Evolutionary conservation across 1,140 invertebrate species (phyloP).

Genomic region (Brachionus angularis): DNA sequence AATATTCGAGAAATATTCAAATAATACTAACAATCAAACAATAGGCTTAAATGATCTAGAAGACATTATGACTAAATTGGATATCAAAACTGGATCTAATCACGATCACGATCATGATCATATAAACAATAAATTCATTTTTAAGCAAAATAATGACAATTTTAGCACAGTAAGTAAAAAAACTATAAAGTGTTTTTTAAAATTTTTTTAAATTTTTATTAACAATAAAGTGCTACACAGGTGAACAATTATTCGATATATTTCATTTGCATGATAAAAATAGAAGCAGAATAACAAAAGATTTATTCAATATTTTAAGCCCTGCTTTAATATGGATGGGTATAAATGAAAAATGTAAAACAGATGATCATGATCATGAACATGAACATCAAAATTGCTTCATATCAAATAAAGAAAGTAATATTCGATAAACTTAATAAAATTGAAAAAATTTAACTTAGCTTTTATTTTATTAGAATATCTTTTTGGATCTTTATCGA

Average conservation of each 20-base stretch:
- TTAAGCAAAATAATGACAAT: neutral
- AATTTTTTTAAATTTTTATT: neutral
- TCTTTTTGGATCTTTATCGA: conserved; percentile 15
- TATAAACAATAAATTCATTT: too few relatives aligned
- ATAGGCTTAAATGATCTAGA: neutral
- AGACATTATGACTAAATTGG: neutral
- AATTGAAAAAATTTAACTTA: too few relatives aligned
- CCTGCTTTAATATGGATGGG: conserved; percentile 25
- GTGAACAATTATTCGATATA: conserved; percentile 6
- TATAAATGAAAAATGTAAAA: neutral
- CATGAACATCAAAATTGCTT: neutral
- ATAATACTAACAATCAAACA: neutral
- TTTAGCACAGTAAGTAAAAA: conserved; percentile 4
- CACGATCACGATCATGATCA: conserved; percentile 27
- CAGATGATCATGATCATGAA: neutral
- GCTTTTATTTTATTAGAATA: neutral
- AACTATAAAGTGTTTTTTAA: neutral
- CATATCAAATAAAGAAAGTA: conserved; percentile 11
- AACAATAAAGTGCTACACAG: conserved; percentile 2
- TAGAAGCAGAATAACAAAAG: neutral
- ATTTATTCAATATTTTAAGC: neutral
- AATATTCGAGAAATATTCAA: conserved; percentile 3
- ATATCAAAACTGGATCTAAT: neutral
- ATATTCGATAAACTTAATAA: neutral
- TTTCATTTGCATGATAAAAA: neutral